These are phyloP conservation scores for Ochotona princeps DNA, from an alignment of 2,113 vertebrate species.

Conservation along the genomic window DNA sequence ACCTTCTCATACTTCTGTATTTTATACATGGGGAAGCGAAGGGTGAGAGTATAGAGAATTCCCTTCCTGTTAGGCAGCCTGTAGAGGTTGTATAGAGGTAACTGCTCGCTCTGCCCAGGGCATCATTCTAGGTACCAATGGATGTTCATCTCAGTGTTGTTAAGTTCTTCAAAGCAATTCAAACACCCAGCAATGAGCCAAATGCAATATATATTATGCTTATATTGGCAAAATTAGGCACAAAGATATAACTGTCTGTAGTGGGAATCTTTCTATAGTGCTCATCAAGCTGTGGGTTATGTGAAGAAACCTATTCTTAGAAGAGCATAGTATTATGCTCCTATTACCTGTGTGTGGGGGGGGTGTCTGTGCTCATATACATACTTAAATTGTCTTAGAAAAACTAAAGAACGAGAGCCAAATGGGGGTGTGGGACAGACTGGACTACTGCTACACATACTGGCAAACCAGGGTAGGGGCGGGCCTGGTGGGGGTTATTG, in stretches of 20 bases:
- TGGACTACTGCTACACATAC: no score
- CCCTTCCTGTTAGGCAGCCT: background rate
- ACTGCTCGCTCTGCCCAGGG: background rate
- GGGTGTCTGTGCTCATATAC: background rate
- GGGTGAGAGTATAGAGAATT: background rate
- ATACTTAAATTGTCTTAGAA: slow-evolving; percentile 32
- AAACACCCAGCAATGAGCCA: background rate
- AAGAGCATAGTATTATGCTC: background rate
- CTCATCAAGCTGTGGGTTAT: background rate
- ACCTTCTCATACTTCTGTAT: background rate
- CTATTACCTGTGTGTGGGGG: background rate
- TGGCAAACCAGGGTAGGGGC: no score
- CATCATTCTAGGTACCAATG: background rate
- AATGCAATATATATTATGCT: background rate
- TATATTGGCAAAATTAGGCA: background rate
- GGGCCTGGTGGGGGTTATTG: no score
- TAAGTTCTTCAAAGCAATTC: slow-evolving; percentile 5
- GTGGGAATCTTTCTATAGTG: slow-evolving; percentile 1
- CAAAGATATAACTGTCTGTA: background rate
- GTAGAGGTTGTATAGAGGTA: background rate
- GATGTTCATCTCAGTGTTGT: background rate
- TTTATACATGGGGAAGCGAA: background rate
- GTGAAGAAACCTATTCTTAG: background rate
- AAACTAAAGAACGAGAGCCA: slow-evolving; percentile 43
- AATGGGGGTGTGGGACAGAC: no score